These are phyloP conservation scores for Percopsis transmontana DNA, from an alignment of 2,113 vertebrate species.

Conservation along the genomic window DNA sequence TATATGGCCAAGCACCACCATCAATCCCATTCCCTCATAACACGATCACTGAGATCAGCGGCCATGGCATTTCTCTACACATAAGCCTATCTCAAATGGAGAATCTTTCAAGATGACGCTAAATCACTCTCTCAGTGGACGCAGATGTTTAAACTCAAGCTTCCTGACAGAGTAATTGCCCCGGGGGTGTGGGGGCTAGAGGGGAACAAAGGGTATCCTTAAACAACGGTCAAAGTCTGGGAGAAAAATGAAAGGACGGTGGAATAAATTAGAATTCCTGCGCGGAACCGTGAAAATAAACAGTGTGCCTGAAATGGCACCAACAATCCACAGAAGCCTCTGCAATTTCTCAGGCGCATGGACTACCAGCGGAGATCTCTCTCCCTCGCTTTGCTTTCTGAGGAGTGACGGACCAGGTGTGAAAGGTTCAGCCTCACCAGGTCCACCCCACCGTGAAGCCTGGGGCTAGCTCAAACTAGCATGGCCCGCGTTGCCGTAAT, in stretches of 20 bases:
- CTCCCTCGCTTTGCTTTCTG: neutral
- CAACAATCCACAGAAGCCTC: slow-evolving; percentile 87
- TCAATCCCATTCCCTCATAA: neutral
- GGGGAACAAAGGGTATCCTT: slow-evolving; percentile 80
- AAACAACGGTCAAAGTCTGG: slow-evolving; percentile 86
- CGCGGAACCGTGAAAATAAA: slow-evolving; percentile 98
- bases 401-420: slow-evolving; percentile 80
- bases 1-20: neutral
- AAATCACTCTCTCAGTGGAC: slow-evolving; percentile 80
- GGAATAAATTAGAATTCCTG: slow-evolving; percentile 98
- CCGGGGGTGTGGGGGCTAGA: slow-evolving; percentile 52
- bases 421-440: slow-evolving; percentile 76
- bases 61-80: neutral
- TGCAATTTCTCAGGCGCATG: slow-evolving; percentile 85
- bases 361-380: slow-evolving; percentile 61
- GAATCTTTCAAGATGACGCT: slow-evolving; percentile 78
- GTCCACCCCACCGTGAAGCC: neutral
- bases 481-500: neutral
- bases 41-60: neutral
- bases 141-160: slow-evolving; percentile 88
- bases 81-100: slow-evolving; percentile 17
- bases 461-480: too few species aligned
- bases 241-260: slow-evolving; percentile 70
- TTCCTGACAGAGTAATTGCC: slow-evolving; percentile 94
- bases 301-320: slow-evolving; percentile 92